These are phyloP conservation scores for Caenorhabditis japonica DNA, from an alignment of 2,888 invertebrate genomes.

Conservation along the genomic window DNA sequence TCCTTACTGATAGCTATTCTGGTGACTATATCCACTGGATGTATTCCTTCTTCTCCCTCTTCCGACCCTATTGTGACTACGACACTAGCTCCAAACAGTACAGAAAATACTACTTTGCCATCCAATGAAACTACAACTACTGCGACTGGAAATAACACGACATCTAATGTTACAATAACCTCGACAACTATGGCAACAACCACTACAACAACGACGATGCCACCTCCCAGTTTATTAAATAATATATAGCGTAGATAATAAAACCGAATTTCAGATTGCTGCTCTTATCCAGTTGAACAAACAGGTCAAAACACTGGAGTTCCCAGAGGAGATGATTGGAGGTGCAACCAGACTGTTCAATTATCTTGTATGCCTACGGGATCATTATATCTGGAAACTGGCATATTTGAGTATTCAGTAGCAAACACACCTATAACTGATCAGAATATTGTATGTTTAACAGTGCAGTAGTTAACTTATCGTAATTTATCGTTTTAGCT, in stretches of 20 bases:
- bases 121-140: not conserved
- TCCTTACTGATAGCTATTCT: not conserved
- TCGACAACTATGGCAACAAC: constrained; percentile 3
- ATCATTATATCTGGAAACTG: no score
- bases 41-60: constrained; percentile 5
- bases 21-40: constrained; percentile 6
- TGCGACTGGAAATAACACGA: not conserved
- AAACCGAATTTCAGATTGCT: constrained; percentile 4
- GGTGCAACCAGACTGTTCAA: not conserved
- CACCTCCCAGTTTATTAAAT: not conserved
- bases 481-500: no score
- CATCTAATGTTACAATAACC: not conserved
- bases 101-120: constrained; percentile 7
- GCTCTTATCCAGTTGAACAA: not conserved
- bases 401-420: no score
- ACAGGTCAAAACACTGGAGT: not conserved
- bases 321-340: not conserved
- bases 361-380: not conserved
- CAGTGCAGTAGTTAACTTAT: no score
- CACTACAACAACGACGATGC: not conserved
- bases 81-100: not conserved
- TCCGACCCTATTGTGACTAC: not conserved
- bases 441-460: no score
- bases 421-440: no score
- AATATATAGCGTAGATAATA: not conserved